phyloP scores from a whole-genome alignment of 2,113 vertebrate species.

The Malurus melanocephalus region DNA sequence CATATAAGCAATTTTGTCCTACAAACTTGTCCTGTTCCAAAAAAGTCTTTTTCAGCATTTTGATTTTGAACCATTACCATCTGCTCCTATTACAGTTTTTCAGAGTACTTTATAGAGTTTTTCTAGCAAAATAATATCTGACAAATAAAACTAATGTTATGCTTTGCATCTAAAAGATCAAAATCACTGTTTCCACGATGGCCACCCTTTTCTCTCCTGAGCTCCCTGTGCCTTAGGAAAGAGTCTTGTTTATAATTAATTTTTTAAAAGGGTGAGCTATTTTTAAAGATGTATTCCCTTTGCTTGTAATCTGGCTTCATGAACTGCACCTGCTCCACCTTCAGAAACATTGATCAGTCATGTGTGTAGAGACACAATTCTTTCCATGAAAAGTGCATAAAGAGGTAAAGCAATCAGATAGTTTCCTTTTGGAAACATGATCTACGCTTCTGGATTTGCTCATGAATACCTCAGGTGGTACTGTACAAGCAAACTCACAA shows the following conservation, averaged over 20 bases:
- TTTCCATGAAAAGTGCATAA: not conserved
- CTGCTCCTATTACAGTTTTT: not conserved
- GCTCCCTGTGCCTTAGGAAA: not conserved
- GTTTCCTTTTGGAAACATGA: slow-evolving; percentile 20
- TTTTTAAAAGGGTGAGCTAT: not conserved
- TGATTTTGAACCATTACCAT: not conserved
- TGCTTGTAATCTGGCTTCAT: not conserved
- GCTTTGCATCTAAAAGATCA: not conserved
- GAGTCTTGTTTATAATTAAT: not conserved
- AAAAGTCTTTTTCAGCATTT: not conserved
- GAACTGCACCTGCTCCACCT: not conserved
- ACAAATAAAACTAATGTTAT: not conserved
- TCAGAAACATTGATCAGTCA: not conserved
- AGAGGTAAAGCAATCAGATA: not conserved
- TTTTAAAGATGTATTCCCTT: not conserved
- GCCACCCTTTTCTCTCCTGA: not conserved
- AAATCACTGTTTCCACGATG: not conserved
- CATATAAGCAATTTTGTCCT: not conserved
- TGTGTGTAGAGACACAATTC: not conserved
- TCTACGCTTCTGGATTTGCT: not conserved
- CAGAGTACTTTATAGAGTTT: not conserved
- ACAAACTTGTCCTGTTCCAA: not conserved
- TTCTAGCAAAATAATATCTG: not conserved
- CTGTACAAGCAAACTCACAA: not conserved
- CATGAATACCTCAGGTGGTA: slow-evolving; percentile 8